Evolutionary conservation across 2,797 vertebrate species (phyloP).

Genomic region (Lacerta agilis): DNA sequence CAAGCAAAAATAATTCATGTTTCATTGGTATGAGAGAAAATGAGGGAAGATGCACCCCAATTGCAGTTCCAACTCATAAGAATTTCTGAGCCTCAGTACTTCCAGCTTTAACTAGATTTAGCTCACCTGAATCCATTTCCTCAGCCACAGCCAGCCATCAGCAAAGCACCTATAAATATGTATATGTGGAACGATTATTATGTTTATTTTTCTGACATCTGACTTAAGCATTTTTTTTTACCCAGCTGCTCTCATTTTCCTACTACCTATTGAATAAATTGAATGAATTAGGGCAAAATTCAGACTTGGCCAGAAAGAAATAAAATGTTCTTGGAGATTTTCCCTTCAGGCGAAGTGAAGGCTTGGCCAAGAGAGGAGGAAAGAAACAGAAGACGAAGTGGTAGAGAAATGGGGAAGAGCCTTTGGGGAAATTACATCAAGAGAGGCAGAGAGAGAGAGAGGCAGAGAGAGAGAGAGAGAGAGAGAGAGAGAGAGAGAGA

Average conservation of each 20-base stretch:
- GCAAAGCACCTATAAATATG: conserved; percentile 13
- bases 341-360: conserved; percentile 55
- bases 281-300: conserved; percentile 6
- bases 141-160: not conserved
- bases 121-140: not conserved
- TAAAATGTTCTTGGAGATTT: conserved; percentile 14
- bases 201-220: conserved; percentile 21
- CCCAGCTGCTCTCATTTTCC: not conserved
- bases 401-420: conserved; percentile 3
- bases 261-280: conserved; percentile 9
- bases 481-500: conserved; percentile 3
- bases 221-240: not conserved
- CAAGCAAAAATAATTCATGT: not conserved
- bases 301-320: conserved; percentile 1
- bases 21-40: not conserved
- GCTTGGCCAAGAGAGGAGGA: conserved; percentile 53
- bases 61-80: not conserved
- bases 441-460: conserved; percentile 15
- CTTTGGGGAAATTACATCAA: conserved; percentile 45
- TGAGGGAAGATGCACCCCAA: not conserved
- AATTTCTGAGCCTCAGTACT: not conserved
- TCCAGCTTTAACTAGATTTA: not conserved
- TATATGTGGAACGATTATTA: conserved; percentile 3
- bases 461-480: conserved; percentile 45
- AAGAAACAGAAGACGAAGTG: not conserved